Conservation (phyloP, 2,888 invertebrate species). For the Pyrrhosoma nymphula region DNA sequence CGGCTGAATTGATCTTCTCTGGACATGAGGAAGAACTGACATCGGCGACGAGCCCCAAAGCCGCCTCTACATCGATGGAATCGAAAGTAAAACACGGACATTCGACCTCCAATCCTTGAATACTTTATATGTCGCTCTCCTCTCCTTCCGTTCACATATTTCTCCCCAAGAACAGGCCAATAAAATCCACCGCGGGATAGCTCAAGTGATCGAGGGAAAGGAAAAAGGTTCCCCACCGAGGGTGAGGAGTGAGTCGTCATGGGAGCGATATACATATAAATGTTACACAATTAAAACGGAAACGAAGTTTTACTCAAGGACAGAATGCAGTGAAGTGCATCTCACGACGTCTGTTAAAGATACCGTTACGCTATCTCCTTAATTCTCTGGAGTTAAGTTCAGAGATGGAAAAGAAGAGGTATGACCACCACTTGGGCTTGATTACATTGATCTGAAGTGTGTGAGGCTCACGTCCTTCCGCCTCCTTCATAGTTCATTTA, state of each 20-base stretch:
- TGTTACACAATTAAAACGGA: conserved; percentile 5
- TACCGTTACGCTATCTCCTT: not conserved
- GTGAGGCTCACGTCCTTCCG: not conserved
- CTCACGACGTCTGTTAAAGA: not conserved
- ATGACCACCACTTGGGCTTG: not conserved
- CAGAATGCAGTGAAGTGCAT: not conserved
- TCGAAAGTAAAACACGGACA: conserved; percentile 18
- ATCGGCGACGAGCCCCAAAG: not conserved
- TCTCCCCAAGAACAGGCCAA: not conserved
- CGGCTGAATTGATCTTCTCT: not conserved
- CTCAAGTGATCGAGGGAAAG: not conserved
- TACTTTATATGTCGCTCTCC: not conserved
- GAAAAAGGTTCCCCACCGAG: not conserved
- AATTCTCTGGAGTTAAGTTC: not conserved
- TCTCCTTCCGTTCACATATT: not conserved
- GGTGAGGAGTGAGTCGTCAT: not conserved
- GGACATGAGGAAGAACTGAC: not conserved
- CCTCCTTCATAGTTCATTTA: not conserved
- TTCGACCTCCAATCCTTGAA: not conserved
- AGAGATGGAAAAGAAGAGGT: not conserved
- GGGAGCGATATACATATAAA: not conserved
- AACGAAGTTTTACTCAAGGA: conserved; percentile 32
- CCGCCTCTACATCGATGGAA: not conserved
- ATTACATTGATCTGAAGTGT: not conserved
- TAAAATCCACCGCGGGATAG: not conserved